These are phyloP conservation scores for Druon quercuslanigerum DNA, from an alignment of 1,140 invertebrate genomes.

Conservation along the genomic window DNA sequence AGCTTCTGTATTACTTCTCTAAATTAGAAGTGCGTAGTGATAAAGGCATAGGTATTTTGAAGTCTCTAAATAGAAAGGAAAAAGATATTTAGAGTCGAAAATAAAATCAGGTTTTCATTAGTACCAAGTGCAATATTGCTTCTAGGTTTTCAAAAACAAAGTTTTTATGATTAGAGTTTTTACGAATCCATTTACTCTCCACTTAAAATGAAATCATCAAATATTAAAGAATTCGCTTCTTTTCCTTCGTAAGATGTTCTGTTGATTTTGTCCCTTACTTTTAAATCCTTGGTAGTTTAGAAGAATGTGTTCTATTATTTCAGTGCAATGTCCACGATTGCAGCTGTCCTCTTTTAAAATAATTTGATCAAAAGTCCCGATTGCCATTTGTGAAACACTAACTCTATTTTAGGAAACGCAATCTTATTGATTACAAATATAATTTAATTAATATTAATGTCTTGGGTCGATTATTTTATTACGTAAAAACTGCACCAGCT, in stretches of 20 bases:
- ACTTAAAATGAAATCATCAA: background rate
- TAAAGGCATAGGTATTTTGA: too few species aligned
- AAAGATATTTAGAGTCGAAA: too few species aligned
- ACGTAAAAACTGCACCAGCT: too few species aligned
- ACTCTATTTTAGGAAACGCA: background rate
- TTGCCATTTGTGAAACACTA: background rate
- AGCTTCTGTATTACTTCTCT: too few species aligned
- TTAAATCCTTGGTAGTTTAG: slow-evolving; percentile 4
- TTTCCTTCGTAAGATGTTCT: background rate
- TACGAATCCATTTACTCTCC: background rate
- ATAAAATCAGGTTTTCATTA: too few species aligned
- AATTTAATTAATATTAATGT: too few species aligned
- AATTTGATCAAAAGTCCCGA: background rate
- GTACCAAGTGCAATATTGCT: too few species aligned
- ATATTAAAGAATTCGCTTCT: background rate
- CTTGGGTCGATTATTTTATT: too few species aligned
- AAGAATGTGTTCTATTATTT: slow-evolving; percentile 26
- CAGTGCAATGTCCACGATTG: background rate
- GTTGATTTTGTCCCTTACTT: slow-evolving; percentile 7
- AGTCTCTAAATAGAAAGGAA: too few species aligned
- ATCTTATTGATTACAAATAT: too few species aligned
- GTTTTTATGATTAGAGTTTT: background rate
- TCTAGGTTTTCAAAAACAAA: too few species aligned
- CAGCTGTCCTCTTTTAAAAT: slow-evolving; percentile 20
- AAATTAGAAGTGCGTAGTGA: too few species aligned